These are phyloP conservation scores for Trissonchulus latispiculum DNA, from an alignment of 2,888 invertebrate genomes.

Conservation along the genomic window DNA sequence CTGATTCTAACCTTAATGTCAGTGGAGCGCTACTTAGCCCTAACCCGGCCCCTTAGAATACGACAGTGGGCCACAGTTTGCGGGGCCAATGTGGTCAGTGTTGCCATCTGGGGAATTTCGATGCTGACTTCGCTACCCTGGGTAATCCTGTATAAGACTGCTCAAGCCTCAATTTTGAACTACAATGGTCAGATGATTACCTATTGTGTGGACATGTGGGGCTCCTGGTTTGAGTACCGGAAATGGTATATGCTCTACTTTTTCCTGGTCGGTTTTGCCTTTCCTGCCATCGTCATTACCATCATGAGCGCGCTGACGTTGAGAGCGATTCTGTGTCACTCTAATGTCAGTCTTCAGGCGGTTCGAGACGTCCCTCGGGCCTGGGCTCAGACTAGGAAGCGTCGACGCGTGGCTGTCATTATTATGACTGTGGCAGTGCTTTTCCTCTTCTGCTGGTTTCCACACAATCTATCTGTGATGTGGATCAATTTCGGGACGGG, in stretches of 20 bases:
- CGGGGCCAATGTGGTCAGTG: neutral
- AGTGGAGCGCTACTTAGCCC: slow-evolving; percentile 11
- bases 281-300: slow-evolving; percentile 5
- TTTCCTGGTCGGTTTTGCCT: slow-evolving; percentile 11
- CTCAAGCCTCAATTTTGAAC: neutral
- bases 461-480: slow-evolving; percentile 5
- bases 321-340: neutral
- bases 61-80: neutral
- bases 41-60: neutral
- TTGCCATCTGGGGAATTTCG: slow-evolving; percentile 2
- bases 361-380: neutral
- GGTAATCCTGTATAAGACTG: neutral
- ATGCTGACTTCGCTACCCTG: slow-evolving; percentile 4
- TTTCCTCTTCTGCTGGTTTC: slow-evolving; percentile 15
- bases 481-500: slow-evolving; percentile 15
- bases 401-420: neutral
- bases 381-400: neutral
- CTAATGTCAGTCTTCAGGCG: neutral
- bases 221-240: neutral
- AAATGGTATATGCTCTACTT: slow-evolving; percentile 9
- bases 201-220: slow-evolving; percentile 3
- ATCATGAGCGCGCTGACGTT: neutral
- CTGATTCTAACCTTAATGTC: slow-evolving; percentile 9
- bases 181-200: neutral
- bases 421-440: slow-evolving; percentile 4